A percentile compares a stretch with the other conserved stretches of the same genome.
Conservation (phyloP, 2,797 vertebrate genomes). For the Selene dorsalis region DNA sequence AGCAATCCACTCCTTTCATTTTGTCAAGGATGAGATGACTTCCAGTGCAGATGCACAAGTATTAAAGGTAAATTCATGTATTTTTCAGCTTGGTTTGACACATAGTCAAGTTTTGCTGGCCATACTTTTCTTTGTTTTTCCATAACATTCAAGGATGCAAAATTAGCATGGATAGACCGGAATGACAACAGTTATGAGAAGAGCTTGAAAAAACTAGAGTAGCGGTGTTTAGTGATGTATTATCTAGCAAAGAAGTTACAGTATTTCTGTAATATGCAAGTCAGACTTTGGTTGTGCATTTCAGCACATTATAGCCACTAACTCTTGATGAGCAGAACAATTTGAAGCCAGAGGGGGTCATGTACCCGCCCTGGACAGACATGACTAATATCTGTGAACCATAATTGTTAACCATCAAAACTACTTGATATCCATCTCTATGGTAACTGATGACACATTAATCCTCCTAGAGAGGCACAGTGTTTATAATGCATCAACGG, state of each 20-base stretch:
- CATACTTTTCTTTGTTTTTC: background rate
- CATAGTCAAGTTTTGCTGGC: no score
- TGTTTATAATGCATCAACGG: no score
- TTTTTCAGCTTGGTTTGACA: background rate
- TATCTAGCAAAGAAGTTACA: background rate
- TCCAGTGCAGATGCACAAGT: background rate
- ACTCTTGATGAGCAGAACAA: background rate
- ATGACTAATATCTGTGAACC: background rate
- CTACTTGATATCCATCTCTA: no score
- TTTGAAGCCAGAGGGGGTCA: no score
- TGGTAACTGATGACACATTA: no score
- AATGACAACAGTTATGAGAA: background rate
- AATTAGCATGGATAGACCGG: background rate
- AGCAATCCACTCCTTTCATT: background rate
- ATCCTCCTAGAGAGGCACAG: no score
- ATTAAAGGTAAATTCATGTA: background rate
- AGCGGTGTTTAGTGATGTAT: background rate
- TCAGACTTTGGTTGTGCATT: no score
- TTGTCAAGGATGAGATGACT: background rate
- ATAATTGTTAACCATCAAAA: background rate
- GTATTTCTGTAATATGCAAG: no score
- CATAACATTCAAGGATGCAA: background rate
- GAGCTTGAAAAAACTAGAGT: background rate
- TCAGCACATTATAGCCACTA: no score
- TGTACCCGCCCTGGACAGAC: background rate